Conservation (phyloP, 2,888 invertebrate species). For the Siphonodentalium dalli region DNA sequence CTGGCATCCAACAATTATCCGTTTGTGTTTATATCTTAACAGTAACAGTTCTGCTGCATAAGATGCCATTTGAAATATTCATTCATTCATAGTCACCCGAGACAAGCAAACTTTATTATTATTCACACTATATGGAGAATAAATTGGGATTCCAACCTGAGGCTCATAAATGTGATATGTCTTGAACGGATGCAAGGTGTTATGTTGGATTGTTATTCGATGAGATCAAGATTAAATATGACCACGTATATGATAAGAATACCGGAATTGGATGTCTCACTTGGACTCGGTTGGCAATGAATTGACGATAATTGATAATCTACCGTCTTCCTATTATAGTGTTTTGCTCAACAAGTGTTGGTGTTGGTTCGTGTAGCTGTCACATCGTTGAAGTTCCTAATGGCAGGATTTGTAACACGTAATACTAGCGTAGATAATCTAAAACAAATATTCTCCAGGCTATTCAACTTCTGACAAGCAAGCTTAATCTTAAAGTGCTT, state of each 20-base stretch:
- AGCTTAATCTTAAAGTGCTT: slow-evolving; percentile 11
- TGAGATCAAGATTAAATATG: slow-evolving; percentile 30
- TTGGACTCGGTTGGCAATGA: slow-evolving; percentile 26
- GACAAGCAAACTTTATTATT: slow-evolving; percentile 25
- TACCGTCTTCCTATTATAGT: no score
- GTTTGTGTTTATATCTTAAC: slow-evolving; percentile 12
- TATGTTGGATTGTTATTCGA: slow-evolving; percentile 30
- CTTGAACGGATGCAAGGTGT: background rate
- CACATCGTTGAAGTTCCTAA: slow-evolving; percentile 18
- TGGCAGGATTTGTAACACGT: slow-evolving; percentile 27
- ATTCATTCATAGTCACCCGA: slow-evolving; percentile 22
- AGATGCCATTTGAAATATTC: slow-evolving; percentile 9
- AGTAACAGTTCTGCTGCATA: slow-evolving; percentile 5
- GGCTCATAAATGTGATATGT: slow-evolving; percentile 11
- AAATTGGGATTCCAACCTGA: slow-evolving; percentile 12
- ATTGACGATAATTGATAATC: slow-evolving; percentile 23
- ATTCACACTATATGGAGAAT: slow-evolving; percentile 21
- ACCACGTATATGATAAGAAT: slow-evolving; percentile 30
- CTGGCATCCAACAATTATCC: slow-evolving; percentile 21
- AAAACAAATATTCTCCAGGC: slow-evolving; percentile 31
- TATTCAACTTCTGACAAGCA: slow-evolving; percentile 19
- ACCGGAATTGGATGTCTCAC: slow-evolving; percentile 27
- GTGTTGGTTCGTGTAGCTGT: slow-evolving; percentile 22
- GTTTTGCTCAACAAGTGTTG: slow-evolving; percentile 24
- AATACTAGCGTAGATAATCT: slow-evolving; percentile 28